Evolutionary conservation across 2,888 invertebrate species (phyloP), one percentile per base, ranked within the genome.

Genomic region (Camptogramma bilineatum): DNA sequence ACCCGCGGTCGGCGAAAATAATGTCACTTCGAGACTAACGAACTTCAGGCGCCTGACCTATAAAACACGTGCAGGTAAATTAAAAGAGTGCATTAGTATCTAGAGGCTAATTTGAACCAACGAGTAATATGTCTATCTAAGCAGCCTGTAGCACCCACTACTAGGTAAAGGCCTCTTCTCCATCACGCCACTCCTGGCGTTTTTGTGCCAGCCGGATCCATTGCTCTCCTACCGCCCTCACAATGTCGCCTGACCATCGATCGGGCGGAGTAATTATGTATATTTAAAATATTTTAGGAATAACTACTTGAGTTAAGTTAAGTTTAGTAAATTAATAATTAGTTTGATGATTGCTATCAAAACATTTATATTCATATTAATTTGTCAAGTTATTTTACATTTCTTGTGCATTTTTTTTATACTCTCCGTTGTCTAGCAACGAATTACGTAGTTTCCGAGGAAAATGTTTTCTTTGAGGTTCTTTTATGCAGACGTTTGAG

Each of bases 21-120:
- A 92, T 91, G 91, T 90, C 90, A 88, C 87, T 91, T 87, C 86
- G 87, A 92, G 92, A 92, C 86, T 91, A 91, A 92, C 90, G 91
- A 91, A 92, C 91, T 90, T 89, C 85, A 86, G 85, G 85, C 87
- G 85, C 79, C 80, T 91, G 91, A 91, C 92, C 91, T 90, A 91
- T 88, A 85, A 90, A 90, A 83, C 80, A 67, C 71, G 75, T 79
- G 78, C 82, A 82, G 81, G 84, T 84, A 78, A 81, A 81, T 75
- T 76, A 74, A 75, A 54, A 69, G 57, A 64, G 64, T 78, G 74
- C 72, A 73, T 71, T 63, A 47, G 62, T 63, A 71, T 71, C 66
- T 70, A 18, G 31, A 39, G 18, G 51, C 60, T 75, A 73, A 76
- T 69, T 69, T 52, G 9, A 28, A 48, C 39, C 21, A 16, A 7